Evolutionary conservation across 64 coral and sea anemone genomes (phyloP).

Genomic region (Montipora cactus): DNA sequence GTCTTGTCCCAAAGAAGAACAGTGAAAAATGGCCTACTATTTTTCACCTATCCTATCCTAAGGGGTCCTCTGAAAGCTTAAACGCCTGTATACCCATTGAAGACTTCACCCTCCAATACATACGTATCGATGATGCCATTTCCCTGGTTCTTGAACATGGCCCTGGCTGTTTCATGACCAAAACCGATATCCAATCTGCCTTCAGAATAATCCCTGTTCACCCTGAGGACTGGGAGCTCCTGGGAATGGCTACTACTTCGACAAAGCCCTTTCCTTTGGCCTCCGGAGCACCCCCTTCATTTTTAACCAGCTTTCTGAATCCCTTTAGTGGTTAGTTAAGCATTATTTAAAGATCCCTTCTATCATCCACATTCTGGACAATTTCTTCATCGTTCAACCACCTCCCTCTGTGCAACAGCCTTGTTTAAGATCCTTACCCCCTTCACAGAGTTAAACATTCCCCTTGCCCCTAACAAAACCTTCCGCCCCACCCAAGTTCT

Average conservation of each 20-base stretch:
- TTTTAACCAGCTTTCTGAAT: slow-evolving; percentile 23
- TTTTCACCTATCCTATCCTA: neutral
- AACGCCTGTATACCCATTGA: neutral
- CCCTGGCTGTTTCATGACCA: neutral
- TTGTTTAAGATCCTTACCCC: neutral
- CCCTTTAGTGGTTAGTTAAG: slow-evolving; percentile 3
- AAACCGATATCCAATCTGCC: neutral
- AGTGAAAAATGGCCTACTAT: neutral
- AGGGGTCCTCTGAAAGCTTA: neutral
- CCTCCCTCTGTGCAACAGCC: neutral
- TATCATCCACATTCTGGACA: neutral
- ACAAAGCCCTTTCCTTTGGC: slow-evolving; percentile 2
- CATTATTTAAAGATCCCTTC: too few relatives aligned
- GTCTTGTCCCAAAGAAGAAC: neutral
- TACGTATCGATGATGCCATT: neutral
- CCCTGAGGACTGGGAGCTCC: neutral
- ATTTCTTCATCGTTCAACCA: neutral
- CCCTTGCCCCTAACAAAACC: neutral
- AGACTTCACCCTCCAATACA: neutral
- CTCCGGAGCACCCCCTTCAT: neutral
- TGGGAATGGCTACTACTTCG: neutral
- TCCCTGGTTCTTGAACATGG: neutral
- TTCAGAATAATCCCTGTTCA: neutral
- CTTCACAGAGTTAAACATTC: neutral
- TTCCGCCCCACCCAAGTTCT: neutral